Percentiles rank a stretch among this genome's conserved stretches.
These are phyloP conservation scores for Urocolius indicus DNA, from an alignment of 2,113 vertebrate genomes.

Conservation along the genomic window DNA sequence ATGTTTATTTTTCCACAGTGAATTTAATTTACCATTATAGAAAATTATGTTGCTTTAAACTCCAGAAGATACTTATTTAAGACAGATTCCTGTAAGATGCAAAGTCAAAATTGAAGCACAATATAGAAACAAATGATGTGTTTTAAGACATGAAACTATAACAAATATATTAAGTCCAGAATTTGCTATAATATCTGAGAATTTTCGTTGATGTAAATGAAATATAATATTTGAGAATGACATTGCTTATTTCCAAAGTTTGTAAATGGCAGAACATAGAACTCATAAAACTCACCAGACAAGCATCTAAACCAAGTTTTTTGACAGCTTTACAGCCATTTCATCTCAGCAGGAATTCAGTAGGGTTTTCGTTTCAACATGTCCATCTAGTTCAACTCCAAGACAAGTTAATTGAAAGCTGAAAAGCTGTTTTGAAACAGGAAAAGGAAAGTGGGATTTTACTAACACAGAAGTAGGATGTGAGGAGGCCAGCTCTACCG, in stretches of 20 bases:
- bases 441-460: not conserved
- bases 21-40: not conserved
- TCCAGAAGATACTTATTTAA: not conserved
- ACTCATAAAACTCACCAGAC: not conserved
- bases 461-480: not conserved
- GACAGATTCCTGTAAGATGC: not conserved
- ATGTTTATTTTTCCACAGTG: not conserved
- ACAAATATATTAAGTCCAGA: not conserved
- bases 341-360: slow-evolving; percentile 8
- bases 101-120: not conserved
- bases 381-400: not conserved
- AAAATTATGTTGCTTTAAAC: not conserved
- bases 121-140: not conserved
- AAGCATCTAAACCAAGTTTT: not conserved
- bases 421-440: slow-evolving; percentile 6
- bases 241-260: not conserved
- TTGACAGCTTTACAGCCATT: slow-evolving; percentile 29
- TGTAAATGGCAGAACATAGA: not conserved
- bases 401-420: slow-evolving; percentile 31
- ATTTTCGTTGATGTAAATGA: not conserved
- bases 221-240: not conserved
- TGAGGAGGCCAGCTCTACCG: not conserved
- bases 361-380: not conserved
- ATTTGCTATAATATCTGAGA: not conserved
- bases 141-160: not conserved